Evolutionary conservation across 2,888 invertebrate genomes (phyloP).

Genomic region (Romanomermis culicivorax): DNA sequence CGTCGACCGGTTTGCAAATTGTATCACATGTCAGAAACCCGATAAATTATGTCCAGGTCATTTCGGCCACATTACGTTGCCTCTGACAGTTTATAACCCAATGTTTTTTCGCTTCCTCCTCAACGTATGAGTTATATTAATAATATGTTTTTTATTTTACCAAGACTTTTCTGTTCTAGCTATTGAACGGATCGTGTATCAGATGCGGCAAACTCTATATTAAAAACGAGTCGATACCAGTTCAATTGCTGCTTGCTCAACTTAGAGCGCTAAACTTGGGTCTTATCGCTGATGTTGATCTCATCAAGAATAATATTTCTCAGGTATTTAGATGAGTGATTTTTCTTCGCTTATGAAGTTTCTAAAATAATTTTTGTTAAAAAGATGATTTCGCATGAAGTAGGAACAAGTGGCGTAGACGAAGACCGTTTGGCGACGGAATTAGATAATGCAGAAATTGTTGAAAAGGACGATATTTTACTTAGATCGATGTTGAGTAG

Average conservation of each 20-base stretch:
- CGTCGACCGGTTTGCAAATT: conserved; percentile 42
- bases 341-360: too few species aligned
- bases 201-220: conserved; percentile 30
- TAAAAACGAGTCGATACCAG: conserved; percentile 13
- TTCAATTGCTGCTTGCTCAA: conserved; percentile 44
- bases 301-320: conserved; percentile 2
- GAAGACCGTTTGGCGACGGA: too few species aligned
- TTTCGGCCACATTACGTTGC: conserved; percentile 75
- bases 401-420: too few species aligned
- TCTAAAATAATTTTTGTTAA: too few species aligned
- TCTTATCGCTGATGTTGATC: conserved; percentile 16
- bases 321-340: too few species aligned
- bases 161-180: conserved; percentile 19
- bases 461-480: too few species aligned
- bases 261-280: conserved; percentile 44
- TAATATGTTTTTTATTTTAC: conserved; percentile 3
- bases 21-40: conserved; percentile 53
- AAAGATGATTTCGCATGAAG: too few species aligned
- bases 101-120: conserved; percentile 54
- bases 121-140: conserved; percentile 33
- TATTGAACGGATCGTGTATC: conserved; percentile 34
- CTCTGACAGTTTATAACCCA: conserved; percentile 70
- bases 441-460: too few species aligned
- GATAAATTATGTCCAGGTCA: conserved; percentile 61
- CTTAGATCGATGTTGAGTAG: too few species aligned